Evolutionary conservation across 2,113 vertebrate species (phyloP).

Genomic region (Thalassarche chlororhynchos): DNA sequence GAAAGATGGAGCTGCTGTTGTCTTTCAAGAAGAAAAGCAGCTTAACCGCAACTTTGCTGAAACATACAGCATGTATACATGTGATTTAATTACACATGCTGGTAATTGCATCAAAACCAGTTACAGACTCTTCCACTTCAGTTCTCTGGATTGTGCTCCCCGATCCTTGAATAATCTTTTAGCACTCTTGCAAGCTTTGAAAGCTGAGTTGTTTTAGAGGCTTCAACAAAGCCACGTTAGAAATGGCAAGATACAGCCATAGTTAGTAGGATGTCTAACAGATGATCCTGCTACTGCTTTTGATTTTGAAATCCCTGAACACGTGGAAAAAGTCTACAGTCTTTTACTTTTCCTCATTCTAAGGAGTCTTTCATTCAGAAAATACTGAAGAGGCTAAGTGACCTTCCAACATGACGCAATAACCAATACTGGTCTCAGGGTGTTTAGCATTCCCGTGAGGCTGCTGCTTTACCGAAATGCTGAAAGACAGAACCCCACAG

Average conservation of each 20-base stretch:
- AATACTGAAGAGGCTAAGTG: background rate
- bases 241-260: background rate
- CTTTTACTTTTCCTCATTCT: background rate
- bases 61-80: background rate
- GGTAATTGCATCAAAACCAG: background rate
- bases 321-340: background rate
- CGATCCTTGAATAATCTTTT: background rate
- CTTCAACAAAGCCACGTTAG: background rate
- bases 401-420: background rate
- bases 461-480: background rate
- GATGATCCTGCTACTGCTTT: background rate
- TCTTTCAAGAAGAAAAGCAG: conserved; percentile 48
- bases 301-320: background rate
- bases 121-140: background rate
- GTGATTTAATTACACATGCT: background rate
- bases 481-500: background rate
- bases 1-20: background rate
- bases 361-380: background rate
- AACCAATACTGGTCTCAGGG: background rate
- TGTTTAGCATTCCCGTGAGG: background rate
- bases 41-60: conserved; percentile 4
- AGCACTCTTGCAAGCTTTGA: background rate
- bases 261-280: background rate
- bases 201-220: background rate
- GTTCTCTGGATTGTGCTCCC: background rate